These are phyloP conservation scores for Acanthurus tractus DNA, from an alignment of 2,797 vertebrate species.

Conservation along the genomic window DNA sequence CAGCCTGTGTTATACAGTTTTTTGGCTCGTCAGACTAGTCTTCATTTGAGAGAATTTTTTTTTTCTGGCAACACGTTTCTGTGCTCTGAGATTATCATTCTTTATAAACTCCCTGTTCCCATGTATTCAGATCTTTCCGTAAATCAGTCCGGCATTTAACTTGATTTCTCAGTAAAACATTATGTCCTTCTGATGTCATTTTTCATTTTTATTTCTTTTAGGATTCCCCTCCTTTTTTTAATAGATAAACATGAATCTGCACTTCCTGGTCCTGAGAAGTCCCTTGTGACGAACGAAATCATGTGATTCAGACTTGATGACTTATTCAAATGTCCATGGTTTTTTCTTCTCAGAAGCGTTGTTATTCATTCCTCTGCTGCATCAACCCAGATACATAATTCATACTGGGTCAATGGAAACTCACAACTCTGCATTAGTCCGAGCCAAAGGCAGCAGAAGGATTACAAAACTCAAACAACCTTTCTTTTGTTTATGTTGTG, in stretches of 20 bases:
- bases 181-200: too few species aligned
- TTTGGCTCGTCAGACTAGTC: background rate
- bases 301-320: conserved; percentile 11
- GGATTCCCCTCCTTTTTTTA: too few species aligned
- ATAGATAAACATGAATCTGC: background rate
- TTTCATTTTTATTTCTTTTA: background rate
- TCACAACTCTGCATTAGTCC: conserved; percentile 21
- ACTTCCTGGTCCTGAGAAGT: background rate
- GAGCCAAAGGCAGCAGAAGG: conserved; percentile 35
- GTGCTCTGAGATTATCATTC: background rate
- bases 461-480: conserved; percentile 46
- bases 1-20: background rate
- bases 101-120: background rate
- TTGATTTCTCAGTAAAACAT: too few species aligned
- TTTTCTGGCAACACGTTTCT: background rate
- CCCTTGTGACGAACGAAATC: conserved; percentile 19
- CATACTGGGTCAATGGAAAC: conserved; percentile 24
- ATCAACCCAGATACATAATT: conserved; percentile 35
- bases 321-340: conserved; percentile 7
- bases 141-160: background rate
- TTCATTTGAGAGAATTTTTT: background rate
- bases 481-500: conserved; percentile 23
- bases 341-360: conserved; percentile 38
- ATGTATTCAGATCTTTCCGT: background rate
- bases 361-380: conserved; percentile 7